phyloP scores from a whole-genome alignment of 2,797 vertebrate species.

The Eurystomus glaucurus region DNA sequence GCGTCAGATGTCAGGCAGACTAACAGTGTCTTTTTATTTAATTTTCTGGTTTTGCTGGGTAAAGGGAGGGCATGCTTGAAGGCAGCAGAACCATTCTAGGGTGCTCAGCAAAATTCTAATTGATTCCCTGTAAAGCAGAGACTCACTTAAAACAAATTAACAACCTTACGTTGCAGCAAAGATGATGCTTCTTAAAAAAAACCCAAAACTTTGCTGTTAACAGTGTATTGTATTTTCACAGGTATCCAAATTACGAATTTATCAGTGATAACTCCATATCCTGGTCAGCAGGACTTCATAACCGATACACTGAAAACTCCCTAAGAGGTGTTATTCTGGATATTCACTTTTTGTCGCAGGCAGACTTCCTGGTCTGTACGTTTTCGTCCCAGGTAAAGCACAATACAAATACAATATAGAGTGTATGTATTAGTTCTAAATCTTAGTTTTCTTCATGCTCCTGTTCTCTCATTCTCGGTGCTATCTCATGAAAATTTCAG shows the following conservation, averaged over 20 bases:
- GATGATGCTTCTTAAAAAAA: not conserved
- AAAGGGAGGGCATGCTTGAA: not conserved
- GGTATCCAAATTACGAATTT: constrained; percentile 96
- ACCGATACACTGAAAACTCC: constrained; percentile 97
- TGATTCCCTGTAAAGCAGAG: not conserved
- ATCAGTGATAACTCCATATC: constrained; percentile 99
- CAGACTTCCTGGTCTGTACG: constrained; percentile 97
- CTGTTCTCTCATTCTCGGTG: not conserved
- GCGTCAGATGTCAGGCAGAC: not conserved
- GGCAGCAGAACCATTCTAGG: not conserved
- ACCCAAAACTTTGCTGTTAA: not conserved
- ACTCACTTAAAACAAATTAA: not conserved
- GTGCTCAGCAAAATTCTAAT: not conserved
- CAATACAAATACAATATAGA: not conserved
- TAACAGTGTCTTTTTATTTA: not conserved
- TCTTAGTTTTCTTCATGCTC: not conserved
- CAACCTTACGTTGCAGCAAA: not conserved
- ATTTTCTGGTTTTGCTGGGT: not conserved
- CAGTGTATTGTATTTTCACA: constrained; percentile 69
- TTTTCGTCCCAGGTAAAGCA: constrained; percentile 95
- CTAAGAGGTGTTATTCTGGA: constrained; percentile 97
- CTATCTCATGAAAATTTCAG: not conserved
- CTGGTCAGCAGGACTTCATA: constrained; percentile 97
- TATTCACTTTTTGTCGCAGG: constrained; percentile 97
- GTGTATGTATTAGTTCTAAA: not conserved